These are phyloP conservation scores for Muscina levida DNA, from an alignment of 2,888 invertebrate species.

Conservation along the genomic window DNA sequence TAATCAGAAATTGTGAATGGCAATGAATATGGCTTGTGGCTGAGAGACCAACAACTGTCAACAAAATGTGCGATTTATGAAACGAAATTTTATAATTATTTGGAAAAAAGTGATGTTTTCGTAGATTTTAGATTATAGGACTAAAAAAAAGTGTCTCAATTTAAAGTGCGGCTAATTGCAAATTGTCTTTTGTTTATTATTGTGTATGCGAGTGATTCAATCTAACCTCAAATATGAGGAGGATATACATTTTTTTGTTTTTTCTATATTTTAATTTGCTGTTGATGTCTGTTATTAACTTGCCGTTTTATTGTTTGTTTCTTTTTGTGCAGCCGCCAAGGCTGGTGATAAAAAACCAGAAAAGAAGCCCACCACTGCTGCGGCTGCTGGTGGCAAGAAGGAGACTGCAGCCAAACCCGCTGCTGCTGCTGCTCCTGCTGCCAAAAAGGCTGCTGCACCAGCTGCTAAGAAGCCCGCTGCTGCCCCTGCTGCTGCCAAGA, in stretches of 20 bases:
- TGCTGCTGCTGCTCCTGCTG: slow-evolving; percentile 73
- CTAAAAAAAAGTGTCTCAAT: too few relatives aligned
- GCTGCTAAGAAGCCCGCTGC: slow-evolving; percentile 74
- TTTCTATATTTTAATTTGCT: slow-evolving; percentile 40
- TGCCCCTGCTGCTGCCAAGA: slow-evolving; percentile 78
- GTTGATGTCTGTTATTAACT: slow-evolving; percentile 45
- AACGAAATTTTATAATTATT: slow-evolving; percentile 2
- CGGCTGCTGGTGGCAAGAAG: slow-evolving; percentile 79
- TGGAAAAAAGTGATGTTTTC: not conserved
- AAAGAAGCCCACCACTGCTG: slow-evolving; percentile 79
- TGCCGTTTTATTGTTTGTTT: slow-evolving; percentile 32
- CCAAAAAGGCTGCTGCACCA: slow-evolving; percentile 71
- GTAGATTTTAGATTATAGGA: not conserved
- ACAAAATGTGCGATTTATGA: not conserved
- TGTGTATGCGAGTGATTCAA: slow-evolving; percentile 12
- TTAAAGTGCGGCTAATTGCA: too few relatives aligned
- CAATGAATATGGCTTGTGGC: too few relatives aligned
- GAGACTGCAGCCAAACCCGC: slow-evolving; percentile 76
- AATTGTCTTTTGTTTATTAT: slow-evolving; percentile 44
- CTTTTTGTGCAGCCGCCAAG: slow-evolving; percentile 79
- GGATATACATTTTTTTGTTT: slow-evolving; percentile 38
- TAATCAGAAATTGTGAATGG: not conserved
- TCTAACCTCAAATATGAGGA: slow-evolving; percentile 70
- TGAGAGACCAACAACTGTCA: too few relatives aligned
- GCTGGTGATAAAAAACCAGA: slow-evolving; percentile 83